These are phyloP conservation scores for Eupithecia insigniata DNA, from an alignment of 2,888 invertebrate species.

Conservation along the genomic window DNA sequence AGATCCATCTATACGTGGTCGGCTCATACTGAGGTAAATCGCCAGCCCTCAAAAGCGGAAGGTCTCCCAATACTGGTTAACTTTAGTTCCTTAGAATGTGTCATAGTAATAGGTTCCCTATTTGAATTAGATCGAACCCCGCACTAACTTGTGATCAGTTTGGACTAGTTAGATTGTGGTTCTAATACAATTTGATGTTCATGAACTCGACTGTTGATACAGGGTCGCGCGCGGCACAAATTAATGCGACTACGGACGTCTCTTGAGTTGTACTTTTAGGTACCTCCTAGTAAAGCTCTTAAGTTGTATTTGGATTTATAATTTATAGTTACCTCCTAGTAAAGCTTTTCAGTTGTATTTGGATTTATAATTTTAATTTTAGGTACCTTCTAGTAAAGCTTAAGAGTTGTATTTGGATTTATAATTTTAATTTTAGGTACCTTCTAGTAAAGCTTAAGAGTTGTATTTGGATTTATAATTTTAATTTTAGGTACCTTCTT, in stretches of 20 bases:
- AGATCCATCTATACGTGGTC: background rate
- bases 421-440: too few relatives aligned
- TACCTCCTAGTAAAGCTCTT: too few relatives aligned
- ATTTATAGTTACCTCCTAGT: background rate
- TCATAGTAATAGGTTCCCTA: constrained; percentile 15
- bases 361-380: too few relatives aligned
- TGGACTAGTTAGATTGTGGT: constrained; percentile 61
- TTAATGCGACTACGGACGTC: constrained; percentile 36
- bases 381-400: too few relatives aligned
- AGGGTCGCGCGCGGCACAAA: constrained; percentile 47
- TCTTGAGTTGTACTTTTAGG: background rate
- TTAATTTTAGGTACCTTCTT: too few relatives aligned
- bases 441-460: too few relatives aligned
- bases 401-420: too few relatives aligned
- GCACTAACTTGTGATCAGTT: constrained; percentile 59
- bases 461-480: too few relatives aligned
- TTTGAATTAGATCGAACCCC: constrained; percentile 41
- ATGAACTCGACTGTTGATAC: constrained; percentile 57
- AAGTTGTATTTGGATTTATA: background rate
- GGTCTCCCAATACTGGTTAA: constrained; percentile 2
- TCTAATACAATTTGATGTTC: constrained; percentile 64
- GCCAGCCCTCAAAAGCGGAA: background rate
- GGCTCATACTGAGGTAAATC: background rate
- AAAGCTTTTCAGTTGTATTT: too few relatives aligned
- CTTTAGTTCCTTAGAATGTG: constrained; percentile 3